Evolutionary conservation across 1,140 invertebrate genomes (phyloP), one percentile per base, ranked within the genome.

Genomic region (Lanistes nyassanus): DNA sequence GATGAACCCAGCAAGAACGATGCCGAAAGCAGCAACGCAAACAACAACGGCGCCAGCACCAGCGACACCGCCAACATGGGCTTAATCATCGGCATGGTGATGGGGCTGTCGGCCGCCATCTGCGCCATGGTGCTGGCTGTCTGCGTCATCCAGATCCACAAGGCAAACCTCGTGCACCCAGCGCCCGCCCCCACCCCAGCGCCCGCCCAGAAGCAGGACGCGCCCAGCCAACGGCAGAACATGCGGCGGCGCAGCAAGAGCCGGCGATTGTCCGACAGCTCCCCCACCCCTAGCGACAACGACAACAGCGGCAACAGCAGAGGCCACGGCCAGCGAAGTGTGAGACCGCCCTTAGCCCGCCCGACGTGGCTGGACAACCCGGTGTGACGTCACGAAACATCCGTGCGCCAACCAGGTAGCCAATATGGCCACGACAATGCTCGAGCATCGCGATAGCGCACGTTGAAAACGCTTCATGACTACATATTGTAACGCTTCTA

Each of bases 111-210:
- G 3, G 69, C 56, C 3, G 53, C 13, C 69, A 60, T 72, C 56
- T 29, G 31, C 16, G 31, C 34, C 55, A 42, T 42, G 13, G 56
- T 72, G 3, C 34, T 72, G 53, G 69, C 69, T 34, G 39, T 72
- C 56, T 72, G 69, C 36, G 69, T 60, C 13, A 60, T 72, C 31
- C 69, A 72, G 55, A 37, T 37, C 34, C 37, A 37, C 55, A 72
- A 72, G 13, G 19, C 69, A 3, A 56, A 55, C 36, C 16, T 60
- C 56, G 56, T 31, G 56, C 56, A 60, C 9, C 67, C 67, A 4
- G 11, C 53, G 42, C 42, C 31, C 39, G 23, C 7, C 39, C n/a
- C n/a, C n/a, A n/a, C n/a, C n/a, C n/a, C n/a, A n/a, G 39, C 16
- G 37, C 29, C 34, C n/a, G 29, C 31, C 13, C 68, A 34, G 51